Conservation (phyloP, 1,140 invertebrate genomes). For the Plodia interpunctella region DNA sequence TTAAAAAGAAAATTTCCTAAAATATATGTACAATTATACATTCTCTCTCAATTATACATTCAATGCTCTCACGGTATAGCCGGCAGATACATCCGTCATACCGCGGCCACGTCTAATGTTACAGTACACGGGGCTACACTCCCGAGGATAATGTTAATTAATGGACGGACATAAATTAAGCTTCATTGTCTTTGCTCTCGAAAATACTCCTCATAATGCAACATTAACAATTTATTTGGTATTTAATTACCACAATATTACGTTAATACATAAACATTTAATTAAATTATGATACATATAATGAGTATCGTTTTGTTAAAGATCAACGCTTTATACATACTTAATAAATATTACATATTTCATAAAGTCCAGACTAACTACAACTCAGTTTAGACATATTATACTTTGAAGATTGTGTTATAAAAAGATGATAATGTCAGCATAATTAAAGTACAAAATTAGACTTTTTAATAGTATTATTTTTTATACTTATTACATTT, state of each 20-base stretch:
- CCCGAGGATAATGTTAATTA: slow-evolving; percentile 1
- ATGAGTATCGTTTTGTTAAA: too few relatives aligned
- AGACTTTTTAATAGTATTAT: too few relatives aligned
- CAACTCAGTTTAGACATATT: too few relatives aligned
- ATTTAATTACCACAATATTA: neutral
- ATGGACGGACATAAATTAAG: neutral
- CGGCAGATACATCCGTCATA: neutral
- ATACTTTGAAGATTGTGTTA: neutral
- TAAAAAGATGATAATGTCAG: too few relatives aligned
- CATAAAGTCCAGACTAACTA: too few relatives aligned
- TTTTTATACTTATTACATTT: too few relatives aligned
- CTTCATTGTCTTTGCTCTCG: neutral
- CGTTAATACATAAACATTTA: neutral
- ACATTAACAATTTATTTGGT: neutral
- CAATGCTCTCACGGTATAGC: neutral
- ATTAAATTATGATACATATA: too few relatives aligned
- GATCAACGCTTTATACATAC: too few relatives aligned
- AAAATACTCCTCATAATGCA: neutral
- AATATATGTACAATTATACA: too few relatives aligned
- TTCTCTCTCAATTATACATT: neutral
- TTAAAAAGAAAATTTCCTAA: too few relatives aligned
- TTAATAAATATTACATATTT: too few relatives aligned
- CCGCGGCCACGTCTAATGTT: neutral
- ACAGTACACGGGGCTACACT: slow-evolving; percentile 3
- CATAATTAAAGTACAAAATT: too few relatives aligned